phyloP scores from a whole-genome alignment of 1,140 invertebrate species.

The Doryteuthis pealeii region DNA sequence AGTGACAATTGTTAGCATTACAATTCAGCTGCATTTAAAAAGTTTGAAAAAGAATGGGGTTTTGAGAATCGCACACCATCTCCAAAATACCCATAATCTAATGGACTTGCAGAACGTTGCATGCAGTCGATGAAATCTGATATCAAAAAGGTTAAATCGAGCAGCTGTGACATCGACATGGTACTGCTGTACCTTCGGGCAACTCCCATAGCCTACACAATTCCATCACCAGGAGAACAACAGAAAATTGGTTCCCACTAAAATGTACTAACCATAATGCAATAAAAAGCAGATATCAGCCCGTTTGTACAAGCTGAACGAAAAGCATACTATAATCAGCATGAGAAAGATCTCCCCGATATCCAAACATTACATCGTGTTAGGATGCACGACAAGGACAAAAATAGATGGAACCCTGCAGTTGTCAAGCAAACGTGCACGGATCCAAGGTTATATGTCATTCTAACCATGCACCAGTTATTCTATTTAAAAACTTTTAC shows the following conservation, averaged over 20 bases:
- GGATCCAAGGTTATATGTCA: too few relatives aligned
- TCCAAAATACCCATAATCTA: conserved; percentile 40
- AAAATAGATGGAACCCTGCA: too few relatives aligned
- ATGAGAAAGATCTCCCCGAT: too few relatives aligned
- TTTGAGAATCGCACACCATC: conserved; percentile 51
- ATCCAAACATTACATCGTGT: too few relatives aligned
- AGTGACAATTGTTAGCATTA: neutral
- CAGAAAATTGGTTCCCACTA: neutral
- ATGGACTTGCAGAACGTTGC: conserved; percentile 29
- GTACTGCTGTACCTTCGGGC: conserved; percentile 21
- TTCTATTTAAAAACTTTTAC: too few relatives aligned
- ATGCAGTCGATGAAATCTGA: conserved; percentile 23
- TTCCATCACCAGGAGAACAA: conserved; percentile 25
- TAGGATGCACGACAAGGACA: too few relatives aligned
- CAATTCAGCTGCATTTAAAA: conserved; percentile 41
- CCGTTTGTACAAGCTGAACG: too few relatives aligned
- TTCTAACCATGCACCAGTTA: too few relatives aligned
- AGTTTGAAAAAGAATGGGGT: conserved; percentile 53
- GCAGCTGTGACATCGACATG: conserved; percentile 20
- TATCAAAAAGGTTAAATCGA: conserved; percentile 19
- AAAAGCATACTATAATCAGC: too few relatives aligned
- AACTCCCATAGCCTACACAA: conserved; percentile 19
- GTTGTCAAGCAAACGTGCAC: too few relatives aligned
- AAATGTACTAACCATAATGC: too few relatives aligned
- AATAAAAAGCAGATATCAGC: too few relatives aligned